These are phyloP conservation scores for Poeciliopsis gracilis DNA, from an alignment of 2,797 vertebrate species.

Conservation along the genomic window DNA sequence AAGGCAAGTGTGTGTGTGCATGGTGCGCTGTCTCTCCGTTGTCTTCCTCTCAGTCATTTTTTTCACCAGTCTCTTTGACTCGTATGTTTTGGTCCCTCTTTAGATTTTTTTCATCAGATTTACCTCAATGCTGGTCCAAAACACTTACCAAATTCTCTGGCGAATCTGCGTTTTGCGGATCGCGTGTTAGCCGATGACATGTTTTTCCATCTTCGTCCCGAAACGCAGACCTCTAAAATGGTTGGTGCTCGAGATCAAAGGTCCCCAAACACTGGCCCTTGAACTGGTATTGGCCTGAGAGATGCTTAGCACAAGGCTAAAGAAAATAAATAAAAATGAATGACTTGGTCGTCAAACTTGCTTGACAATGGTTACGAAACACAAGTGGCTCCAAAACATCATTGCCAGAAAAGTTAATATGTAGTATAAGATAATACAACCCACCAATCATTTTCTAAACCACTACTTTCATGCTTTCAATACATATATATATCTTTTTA, in stretches of 20 bases:
- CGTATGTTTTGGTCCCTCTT: not conserved
- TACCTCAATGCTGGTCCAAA: not conserved
- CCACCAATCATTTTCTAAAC: not conserved
- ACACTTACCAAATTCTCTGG: not conserved
- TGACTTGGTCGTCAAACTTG: not conserved
- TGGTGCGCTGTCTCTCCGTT: constrained; percentile 31
- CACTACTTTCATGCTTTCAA: not conserved
- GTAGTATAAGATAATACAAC: not conserved
- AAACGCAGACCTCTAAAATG: not conserved
- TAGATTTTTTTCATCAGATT: not conserved
- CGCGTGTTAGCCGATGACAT: not conserved
- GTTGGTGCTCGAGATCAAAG: not conserved
- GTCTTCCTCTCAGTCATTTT: constrained; percentile 55
- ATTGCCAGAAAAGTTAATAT: not conserved
- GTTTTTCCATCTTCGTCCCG: not conserved
- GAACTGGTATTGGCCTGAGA: not conserved
- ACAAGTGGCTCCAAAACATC: not conserved
- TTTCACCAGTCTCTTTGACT: constrained; percentile 15
- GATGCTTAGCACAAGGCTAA: not conserved
- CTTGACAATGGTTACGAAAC: not conserved
- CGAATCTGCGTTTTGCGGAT: not conserved
- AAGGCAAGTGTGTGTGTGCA: constrained; percentile 58
- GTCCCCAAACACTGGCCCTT: not conserved
- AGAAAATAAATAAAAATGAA: not conserved
- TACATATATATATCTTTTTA: not conserved